These are phyloP conservation scores for Microcaecilia unicolor DNA, from an alignment of 2,797 vertebrate genomes.

Conservation along the genomic window DNA sequence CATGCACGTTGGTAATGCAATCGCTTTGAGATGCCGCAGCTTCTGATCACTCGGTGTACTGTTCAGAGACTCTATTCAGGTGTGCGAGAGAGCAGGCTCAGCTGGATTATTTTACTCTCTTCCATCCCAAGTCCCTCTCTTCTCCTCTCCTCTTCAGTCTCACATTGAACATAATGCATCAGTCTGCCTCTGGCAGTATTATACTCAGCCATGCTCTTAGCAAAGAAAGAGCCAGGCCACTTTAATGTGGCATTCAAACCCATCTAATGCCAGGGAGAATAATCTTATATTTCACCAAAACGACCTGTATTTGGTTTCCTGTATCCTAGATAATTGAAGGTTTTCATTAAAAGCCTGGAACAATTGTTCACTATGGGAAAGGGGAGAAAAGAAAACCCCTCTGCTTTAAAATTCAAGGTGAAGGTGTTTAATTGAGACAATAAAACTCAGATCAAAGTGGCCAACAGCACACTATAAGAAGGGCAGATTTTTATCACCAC, in stretches of 20 bases:
- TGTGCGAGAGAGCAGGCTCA: background rate
- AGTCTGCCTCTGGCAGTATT: background rate
- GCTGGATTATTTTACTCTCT: background rate
- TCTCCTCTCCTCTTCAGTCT: background rate
- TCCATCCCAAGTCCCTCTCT: too few relatives aligned
- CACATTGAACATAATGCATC: background rate
- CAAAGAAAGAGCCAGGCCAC: background rate
- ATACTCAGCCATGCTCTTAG: constrained; percentile 1
- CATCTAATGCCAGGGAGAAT: constrained; percentile 3
- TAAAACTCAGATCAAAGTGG: constrained; percentile 47
- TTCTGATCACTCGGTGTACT: background rate
- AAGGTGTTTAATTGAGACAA: constrained; percentile 32
- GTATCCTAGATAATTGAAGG: constrained; percentile 41
- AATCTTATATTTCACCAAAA: constrained; percentile 27
- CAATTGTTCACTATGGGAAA: constrained; percentile 12
- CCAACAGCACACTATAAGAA: constrained; percentile 24
- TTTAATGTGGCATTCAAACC: constrained; percentile 28
- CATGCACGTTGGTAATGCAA: background rate
- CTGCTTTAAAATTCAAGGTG: constrained; percentile 19
- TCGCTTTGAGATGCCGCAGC: background rate
- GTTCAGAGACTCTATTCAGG: constrained; percentile 1
- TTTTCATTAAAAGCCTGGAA: constrained; percentile 33
- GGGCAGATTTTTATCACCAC: constrained; percentile 12
- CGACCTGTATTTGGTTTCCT: constrained; percentile 33
- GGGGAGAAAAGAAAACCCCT: background rate